phyloP scores from a whole-genome alignment of 1,140 invertebrate species.

The Drosophila baimaii region DNA sequence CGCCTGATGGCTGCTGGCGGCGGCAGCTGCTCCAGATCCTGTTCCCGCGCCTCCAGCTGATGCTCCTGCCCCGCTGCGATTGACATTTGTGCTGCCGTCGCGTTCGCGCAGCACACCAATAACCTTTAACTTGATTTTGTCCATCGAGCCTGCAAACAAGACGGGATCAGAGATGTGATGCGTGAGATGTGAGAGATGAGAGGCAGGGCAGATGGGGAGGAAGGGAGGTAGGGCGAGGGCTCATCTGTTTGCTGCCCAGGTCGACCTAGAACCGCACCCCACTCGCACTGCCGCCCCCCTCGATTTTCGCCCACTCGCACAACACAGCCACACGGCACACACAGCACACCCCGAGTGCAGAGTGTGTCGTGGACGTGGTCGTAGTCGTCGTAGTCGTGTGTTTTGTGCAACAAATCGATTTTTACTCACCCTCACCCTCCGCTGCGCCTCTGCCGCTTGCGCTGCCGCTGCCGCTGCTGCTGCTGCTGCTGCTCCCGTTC shows the following conservation, averaged over 20 bases:
- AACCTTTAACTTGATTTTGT: slow-evolving; percentile 81
- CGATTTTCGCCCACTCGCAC: slow-evolving; percentile 48
- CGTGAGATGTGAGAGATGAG: background rate
- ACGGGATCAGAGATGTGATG: slow-evolving; percentile 18
- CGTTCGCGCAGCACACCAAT: slow-evolving; percentile 81
- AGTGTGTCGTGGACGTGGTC: slow-evolving; percentile 44
- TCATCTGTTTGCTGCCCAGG: slow-evolving; percentile 46
- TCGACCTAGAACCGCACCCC: slow-evolving; percentile 47
- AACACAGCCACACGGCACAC: slow-evolving; percentile 11
- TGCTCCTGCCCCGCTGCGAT: slow-evolving; percentile 46
- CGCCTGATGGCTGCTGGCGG: slow-evolving; percentile 59
- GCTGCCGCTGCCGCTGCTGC: slow-evolving; percentile 45
- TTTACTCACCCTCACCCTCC: slow-evolving; percentile 75
- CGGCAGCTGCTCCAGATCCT: slow-evolving; percentile 18
- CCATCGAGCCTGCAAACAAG: slow-evolving; percentile 69
- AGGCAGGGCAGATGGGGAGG: slow-evolving; percentile 11
- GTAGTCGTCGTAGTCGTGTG: slow-evolving; percentile 61
- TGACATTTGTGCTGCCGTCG: slow-evolving; percentile 70
- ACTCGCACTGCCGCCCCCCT: slow-evolving; percentile 36
- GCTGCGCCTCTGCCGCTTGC: slow-evolving; percentile 53
- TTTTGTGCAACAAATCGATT: slow-evolving; percentile 82
- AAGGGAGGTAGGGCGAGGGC: slow-evolving; percentile 6
- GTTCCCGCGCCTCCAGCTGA: slow-evolving; percentile 17
- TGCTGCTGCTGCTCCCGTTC: slow-evolving; percentile 58
- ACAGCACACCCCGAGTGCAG: slow-evolving; percentile 45